Evolutionary conservation across 2,113 vertebrate genomes (phyloP), one percentile per base, ranked within the genome.

Genomic region (Oceanites oceanicus): DNA sequence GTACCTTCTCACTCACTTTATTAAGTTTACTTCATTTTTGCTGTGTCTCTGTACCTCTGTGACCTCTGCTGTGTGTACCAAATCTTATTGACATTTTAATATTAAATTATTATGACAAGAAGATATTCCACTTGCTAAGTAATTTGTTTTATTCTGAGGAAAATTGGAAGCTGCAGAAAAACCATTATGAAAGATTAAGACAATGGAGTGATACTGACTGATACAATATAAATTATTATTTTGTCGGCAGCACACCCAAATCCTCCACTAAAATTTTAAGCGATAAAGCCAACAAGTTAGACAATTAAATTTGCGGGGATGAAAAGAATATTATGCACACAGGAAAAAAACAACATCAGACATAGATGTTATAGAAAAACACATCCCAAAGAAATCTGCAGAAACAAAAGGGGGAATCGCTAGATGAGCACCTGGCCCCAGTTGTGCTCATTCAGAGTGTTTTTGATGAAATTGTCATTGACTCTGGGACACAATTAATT

Each of bases 51-150:
- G 90, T 96, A 96, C 94, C 92, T 97, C 93, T 95, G 92, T 97
- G 94, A 94, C 96, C 96, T 97, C 95, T 97, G 92, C 88, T 95
- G 94, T 97, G 96, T 97, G 96, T 96, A 97, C 96, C 94, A 96
- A 98, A 96, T 95, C 96, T 97, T 97, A 97, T 97, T 97, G 97
- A 97, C 97, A 97, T 98, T 97, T 97, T 98, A 97, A 97, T 98
- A 98, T 97, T 97, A 98, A 97, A 97, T 98, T 97, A 97, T 97
- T 97, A 97, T 97, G 97, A 97, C 96, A 97, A 96, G 94, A 97
- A 97, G 96, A 97, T 96, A 97, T 97, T 97, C 97, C 84, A 95
- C 96, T 98, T 96, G 95, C 96, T 98, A 97, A 97, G 97, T 97
- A 97, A 98, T 97, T 98, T 97, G 96, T 97, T 97, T 98, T 97